These are phyloP conservation scores for Cyclopterus lumpus DNA, from an alignment of 2,797 vertebrate genomes.

Conservation along the genomic window DNA sequence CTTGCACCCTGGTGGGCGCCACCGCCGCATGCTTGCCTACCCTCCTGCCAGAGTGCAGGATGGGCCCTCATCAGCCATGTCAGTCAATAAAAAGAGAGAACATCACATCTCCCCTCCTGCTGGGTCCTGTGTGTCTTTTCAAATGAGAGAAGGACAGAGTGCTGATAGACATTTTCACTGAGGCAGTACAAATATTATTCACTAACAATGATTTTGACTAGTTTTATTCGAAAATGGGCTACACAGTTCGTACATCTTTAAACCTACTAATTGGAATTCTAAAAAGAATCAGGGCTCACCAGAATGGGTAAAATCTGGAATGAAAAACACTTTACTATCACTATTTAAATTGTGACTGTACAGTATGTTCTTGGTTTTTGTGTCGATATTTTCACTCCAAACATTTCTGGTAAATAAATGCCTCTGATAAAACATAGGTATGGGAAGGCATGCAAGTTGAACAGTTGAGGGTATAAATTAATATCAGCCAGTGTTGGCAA, in stretches of 20 bases:
- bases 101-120: constrained; percentile 62
- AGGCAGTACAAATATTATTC: constrained; percentile 20
- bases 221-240: background rate
- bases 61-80: constrained; percentile 76
- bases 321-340: background rate
- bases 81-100: constrained; percentile 75
- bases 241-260: background rate
- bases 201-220: background rate
- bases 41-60: constrained; percentile 76
- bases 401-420: background rate
- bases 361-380: background rate
- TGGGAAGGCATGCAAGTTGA: background rate
- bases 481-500: background rate
- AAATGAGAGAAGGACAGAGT: constrained; percentile 54
- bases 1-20: constrained; percentile 68
- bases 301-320: background rate
- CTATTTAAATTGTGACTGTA: background rate
- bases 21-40: constrained; percentile 69
- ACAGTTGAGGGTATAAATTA: background rate
- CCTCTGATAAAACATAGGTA: background rate
- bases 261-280: background rate
- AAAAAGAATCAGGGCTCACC: background rate
- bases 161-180: constrained; percentile 31
- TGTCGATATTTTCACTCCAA: background rate
- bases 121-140: constrained; percentile 74